Conservation (phyloP, 2,797 vertebrate genomes). For the Acanthiza pusilla region DNA sequence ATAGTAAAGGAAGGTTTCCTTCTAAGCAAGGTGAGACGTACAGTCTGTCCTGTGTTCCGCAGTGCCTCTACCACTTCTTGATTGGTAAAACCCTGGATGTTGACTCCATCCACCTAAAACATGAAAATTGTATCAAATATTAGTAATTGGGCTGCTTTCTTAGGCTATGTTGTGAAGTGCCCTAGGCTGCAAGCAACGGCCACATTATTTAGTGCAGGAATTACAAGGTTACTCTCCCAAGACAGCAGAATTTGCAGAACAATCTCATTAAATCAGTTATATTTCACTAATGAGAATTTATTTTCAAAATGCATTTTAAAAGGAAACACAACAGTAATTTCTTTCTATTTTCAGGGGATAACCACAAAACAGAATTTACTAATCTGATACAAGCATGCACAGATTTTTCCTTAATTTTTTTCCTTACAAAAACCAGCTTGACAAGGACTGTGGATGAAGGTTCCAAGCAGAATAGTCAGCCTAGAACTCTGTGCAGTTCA, state of each 20-base stretch:
- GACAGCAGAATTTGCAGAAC: background rate
- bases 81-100: slow-evolving; percentile 87
- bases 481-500: background rate
- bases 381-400: background rate
- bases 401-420: background rate
- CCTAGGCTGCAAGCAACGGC: background rate
- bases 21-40: slow-evolving; percentile 86
- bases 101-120: slow-evolving; percentile 85
- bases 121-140: background rate
- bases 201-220: background rate
- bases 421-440: background rate
- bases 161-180: background rate
- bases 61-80: slow-evolving; percentile 89
- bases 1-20: slow-evolving; percentile 53
- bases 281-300: background rate
- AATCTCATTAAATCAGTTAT: background rate
- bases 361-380: background rate
- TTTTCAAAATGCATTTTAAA: background rate
- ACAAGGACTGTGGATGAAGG: background rate
- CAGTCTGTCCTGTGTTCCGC: slow-evolving; percentile 81
- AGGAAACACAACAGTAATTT: background rate
- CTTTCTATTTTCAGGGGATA: background rate
- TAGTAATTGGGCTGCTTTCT: background rate
- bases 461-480: background rate
- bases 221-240: background rate